Base-by-base conservation (phyloP, 2,888 invertebrate species). In the Rugalucina vietnamica region DNA sequence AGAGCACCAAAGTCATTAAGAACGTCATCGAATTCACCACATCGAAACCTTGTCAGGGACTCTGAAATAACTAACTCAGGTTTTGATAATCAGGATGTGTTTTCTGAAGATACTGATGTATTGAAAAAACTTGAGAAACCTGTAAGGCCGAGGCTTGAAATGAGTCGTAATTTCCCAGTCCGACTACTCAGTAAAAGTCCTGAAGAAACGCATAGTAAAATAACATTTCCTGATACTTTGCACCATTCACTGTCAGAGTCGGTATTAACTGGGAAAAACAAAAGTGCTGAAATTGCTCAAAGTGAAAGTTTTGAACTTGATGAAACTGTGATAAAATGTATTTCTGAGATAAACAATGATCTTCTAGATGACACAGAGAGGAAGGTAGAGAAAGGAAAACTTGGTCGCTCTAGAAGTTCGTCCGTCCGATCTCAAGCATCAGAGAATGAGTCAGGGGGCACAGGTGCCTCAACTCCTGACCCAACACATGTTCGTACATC, bases 281-380 rank as follows among this genome's bases (percentile, higher is more conserved):
- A 34, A 65, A 34, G 21, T n/a, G 21, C 2, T 18, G 65, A 65
- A 18, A 18, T 34, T 65, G 65, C 29, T 39, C 39, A 76, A n/a
- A 37, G 76, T 36, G 78, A 81, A 57, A 84, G 82, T 84, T 77
- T 76, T 70, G 88, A 88, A 29, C 34, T 88, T n/a, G 82, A 88
- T 81, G 87, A 88, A 65, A 88, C 79, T 29, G 84, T 88, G 36
- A 65, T 85, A 29, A 85, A 84, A 34, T 79, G 83, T 78, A 85
- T 88, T n/a, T 76, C 78, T 54, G 83, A 88, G 79, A 79, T 84
- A 2, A 79, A 81, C 39, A 60, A 72, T 73, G 84, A 79, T 39
- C 65, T 76, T 50, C 37, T 83, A 36, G 75, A 79, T 83, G 83
- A 79, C 18, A 54, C 27, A 29, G 79, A 79, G 39, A 39, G 39